A percentile compares a stretch with the other conserved stretches of the same genome.
Evolutionary conservation across 2,113 vertebrate species (phyloP).

Genomic region (Dendropsophus ebraccatus): DNA sequence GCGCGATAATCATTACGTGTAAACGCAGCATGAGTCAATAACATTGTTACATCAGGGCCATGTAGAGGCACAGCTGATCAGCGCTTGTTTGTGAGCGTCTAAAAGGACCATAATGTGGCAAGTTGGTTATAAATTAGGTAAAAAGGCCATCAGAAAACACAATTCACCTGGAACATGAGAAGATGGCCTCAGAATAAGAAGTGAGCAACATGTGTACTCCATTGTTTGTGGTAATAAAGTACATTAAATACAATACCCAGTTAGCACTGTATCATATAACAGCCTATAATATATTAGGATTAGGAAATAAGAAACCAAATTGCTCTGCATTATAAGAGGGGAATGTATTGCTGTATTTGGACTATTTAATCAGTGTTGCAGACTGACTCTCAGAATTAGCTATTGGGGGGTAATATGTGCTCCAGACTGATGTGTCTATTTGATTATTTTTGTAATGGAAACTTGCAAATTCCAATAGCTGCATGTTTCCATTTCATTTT

Average conservation of each 20-base stretch:
- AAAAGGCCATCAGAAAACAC: too few relatives aligned
- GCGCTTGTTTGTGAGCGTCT: too few relatives aligned
- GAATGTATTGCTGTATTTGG: conserved; percentile 3
- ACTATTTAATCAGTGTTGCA: conserved; percentile 32
- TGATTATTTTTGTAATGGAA: conserved; percentile 41
- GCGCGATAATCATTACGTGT: too few relatives aligned
- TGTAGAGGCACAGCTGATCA: too few relatives aligned
- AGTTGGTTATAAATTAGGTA: too few relatives aligned
- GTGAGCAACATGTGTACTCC: too few relatives aligned
- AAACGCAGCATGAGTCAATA: too few relatives aligned
- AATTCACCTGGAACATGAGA: too few relatives aligned
- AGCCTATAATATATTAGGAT: neutral
- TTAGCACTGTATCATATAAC: neutral
- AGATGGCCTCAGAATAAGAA: too few relatives aligned
- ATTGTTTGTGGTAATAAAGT: too few relatives aligned
- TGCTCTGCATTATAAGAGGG: conserved; percentile 8
- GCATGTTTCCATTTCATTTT: conserved; percentile 45
- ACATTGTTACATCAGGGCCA: too few relatives aligned
- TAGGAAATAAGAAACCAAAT: neutral
- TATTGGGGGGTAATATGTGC: neutral
- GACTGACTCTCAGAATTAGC: conserved; percentile 2
- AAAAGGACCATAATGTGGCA: too few relatives aligned
- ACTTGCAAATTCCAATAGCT: conserved; percentile 40
- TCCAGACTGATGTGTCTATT: conserved; percentile 34
- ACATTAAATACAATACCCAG: neutral